Percentiles rank a stretch among this genome's conserved stretches.
Conservation (phyloP, 2,888 invertebrate genomes). For the Drosophila longiperda region DNA sequence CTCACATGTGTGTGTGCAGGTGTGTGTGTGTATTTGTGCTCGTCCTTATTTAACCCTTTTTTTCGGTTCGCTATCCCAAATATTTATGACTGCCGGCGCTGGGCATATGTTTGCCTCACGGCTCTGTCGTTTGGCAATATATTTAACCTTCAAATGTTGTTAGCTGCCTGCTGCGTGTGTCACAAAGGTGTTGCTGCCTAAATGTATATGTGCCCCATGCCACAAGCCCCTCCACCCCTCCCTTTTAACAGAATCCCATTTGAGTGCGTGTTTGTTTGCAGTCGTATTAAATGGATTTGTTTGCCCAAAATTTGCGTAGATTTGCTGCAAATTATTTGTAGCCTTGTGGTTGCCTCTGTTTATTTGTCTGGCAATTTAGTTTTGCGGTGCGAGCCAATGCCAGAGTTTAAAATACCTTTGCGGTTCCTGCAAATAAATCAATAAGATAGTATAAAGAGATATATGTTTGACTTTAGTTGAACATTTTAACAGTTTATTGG, state of each 20-base stretch:
- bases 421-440: conserved; percentile 42
- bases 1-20: not conserved
- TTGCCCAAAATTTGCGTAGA: conserved; percentile 74
- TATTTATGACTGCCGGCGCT: conserved; percentile 71
- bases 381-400: conserved; percentile 37
- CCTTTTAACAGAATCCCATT: not conserved
- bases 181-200: conserved; percentile 59
- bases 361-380: conserved; percentile 52
- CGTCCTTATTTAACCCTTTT: conserved; percentile 69
- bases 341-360: conserved; percentile 53
- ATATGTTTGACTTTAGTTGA: not conserved
- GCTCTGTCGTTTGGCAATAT: conserved; percentile 57
- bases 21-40: conserved; percentile 5
- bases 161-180: conserved; percentile 58
- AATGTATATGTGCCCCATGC: conserved; percentile 23
- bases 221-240: conserved; percentile 2
- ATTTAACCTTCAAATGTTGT: conserved; percentile 76
- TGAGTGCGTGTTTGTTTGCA: conserved; percentile 41
- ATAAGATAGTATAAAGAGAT: conserved; percentile 11
- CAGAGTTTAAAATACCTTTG: conserved; percentile 38
- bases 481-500: not conserved
- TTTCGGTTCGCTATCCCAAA: conserved; percentile 59
- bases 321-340: conserved; percentile 68
- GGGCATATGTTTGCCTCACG: conserved; percentile 71
- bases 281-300: conserved; percentile 67